These are phyloP conservation scores for Diorhabda sublineata DNA, from an alignment of 1,140 invertebrate species.

Conservation along the genomic window DNA sequence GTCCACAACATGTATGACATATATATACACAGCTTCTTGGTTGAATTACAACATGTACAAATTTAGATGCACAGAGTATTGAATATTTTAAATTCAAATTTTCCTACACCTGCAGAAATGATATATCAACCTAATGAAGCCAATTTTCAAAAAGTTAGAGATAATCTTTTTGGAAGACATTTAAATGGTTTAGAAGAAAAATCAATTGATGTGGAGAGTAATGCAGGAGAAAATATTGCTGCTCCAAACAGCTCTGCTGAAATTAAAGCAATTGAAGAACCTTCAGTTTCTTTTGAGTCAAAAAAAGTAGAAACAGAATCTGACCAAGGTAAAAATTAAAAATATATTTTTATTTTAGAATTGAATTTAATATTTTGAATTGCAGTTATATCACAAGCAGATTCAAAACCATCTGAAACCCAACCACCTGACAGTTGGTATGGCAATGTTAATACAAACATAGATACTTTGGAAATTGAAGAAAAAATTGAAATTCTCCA, in stretches of 20 bases:
- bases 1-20: too few species aligned
- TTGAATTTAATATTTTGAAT: neutral
- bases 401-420: neutral
- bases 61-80: too few species aligned
- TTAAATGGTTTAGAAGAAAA: neutral
- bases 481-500: neutral
- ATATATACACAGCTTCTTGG: too few species aligned
- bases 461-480: constrained; percentile 3
- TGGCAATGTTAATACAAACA: neutral
- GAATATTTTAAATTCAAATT: too few species aligned
- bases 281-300: neutral
- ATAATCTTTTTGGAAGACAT: neutral
- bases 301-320: too few species aligned
- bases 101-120: too few species aligned
- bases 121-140: too few species aligned
- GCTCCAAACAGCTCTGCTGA: neutral
- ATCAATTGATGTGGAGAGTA: neutral
- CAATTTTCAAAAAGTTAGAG: too few species aligned
- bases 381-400: neutral
- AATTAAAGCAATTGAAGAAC: neutral
- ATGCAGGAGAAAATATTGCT: constrained; percentile 10
- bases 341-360: too few species aligned
- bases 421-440: neutral
- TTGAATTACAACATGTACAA: neutral
- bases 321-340: too few species aligned